Evolutionary conservation across 2,888 invertebrate genomes (phyloP).

Genomic region (Anaspis maculata): DNA sequence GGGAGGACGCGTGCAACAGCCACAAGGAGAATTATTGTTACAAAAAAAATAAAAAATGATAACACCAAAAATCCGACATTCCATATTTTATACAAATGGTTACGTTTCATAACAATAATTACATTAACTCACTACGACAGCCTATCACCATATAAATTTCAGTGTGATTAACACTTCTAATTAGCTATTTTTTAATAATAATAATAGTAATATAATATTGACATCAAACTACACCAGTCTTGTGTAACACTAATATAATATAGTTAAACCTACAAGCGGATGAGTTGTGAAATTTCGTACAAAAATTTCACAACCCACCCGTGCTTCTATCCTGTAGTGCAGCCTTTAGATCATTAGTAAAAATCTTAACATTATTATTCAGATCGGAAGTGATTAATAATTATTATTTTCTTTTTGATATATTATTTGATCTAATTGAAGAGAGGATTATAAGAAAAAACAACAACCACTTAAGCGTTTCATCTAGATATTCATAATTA

Average conservation of each 20-base stretch:
- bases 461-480: slow-evolving; percentile 16
- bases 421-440: slow-evolving; percentile 17
- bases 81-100: slow-evolving; percentile 22
- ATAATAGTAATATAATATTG: slow-evolving; percentile 26
- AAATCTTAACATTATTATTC: slow-evolving; percentile 29
- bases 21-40: too few species aligned
- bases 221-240: slow-evolving; percentile 43
- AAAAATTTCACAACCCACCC: background rate
- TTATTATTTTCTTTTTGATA: slow-evolving; percentile 12
- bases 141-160: slow-evolving; percentile 39
- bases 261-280: slow-evolving; percentile 24
- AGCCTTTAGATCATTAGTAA: slow-evolving; percentile 39
- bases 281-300: slow-evolving; percentile 2
- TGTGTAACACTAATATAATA: slow-evolving; percentile 40
- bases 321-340: slow-evolving; percentile 32
- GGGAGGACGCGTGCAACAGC: too few species aligned
- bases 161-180: slow-evolving; percentile 32
- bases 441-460: slow-evolving; percentile 13
- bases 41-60: slow-evolving; percentile 8
- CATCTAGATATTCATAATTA: slow-evolving; percentile 10
- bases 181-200: slow-evolving; percentile 16
- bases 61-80: slow-evolving; percentile 27
- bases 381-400: slow-evolving; percentile 25
- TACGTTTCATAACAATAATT: slow-evolving; percentile 28
- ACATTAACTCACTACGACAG: slow-evolving; percentile 32